phyloP scores from a whole-genome alignment of 2,113 vertebrate genomes.

The Cryptotis parvus region DNA sequence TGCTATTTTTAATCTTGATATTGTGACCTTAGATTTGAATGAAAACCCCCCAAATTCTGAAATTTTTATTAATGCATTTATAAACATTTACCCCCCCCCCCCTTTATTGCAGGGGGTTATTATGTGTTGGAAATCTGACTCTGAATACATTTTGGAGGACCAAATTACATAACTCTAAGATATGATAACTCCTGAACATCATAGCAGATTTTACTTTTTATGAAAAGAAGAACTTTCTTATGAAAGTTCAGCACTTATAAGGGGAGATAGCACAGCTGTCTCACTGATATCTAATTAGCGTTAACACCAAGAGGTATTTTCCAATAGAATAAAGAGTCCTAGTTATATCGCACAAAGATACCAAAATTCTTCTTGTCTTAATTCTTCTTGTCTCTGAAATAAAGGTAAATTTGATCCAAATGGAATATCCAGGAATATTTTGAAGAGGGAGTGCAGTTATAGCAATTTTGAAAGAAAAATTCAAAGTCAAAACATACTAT shows the following conservation, averaged over 20 bases:
- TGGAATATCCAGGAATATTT: conserved; percentile 32
- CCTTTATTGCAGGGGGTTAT: background rate
- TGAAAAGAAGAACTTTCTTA: no score
- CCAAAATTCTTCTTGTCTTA: background rate
- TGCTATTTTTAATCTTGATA: background rate
- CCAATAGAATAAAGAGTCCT: conserved; percentile 15
- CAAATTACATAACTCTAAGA: background rate
- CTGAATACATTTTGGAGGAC: background rate
- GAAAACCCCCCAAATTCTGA: background rate
- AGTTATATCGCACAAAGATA: background rate
- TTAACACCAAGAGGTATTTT: background rate
- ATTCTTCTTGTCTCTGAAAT: conserved; percentile 29
- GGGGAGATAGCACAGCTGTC: background rate
- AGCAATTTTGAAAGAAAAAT: conserved; percentile 37
- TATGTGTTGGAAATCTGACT: background rate
- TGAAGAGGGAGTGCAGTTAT: background rate
- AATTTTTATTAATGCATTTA: background rate
- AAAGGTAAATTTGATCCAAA: conserved; percentile 22
- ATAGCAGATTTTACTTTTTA: background rate
- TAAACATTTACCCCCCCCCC: background rate
- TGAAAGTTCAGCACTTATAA: background rate
- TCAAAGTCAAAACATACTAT: conserved; percentile 54
- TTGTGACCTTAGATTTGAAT: background rate
- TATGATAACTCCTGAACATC: background rate
- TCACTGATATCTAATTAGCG: background rate